These are phyloP conservation scores for Drosophila carrolli DNA, from an alignment of 1,140 invertebrate genomes.

Conservation along the genomic window DNA sequence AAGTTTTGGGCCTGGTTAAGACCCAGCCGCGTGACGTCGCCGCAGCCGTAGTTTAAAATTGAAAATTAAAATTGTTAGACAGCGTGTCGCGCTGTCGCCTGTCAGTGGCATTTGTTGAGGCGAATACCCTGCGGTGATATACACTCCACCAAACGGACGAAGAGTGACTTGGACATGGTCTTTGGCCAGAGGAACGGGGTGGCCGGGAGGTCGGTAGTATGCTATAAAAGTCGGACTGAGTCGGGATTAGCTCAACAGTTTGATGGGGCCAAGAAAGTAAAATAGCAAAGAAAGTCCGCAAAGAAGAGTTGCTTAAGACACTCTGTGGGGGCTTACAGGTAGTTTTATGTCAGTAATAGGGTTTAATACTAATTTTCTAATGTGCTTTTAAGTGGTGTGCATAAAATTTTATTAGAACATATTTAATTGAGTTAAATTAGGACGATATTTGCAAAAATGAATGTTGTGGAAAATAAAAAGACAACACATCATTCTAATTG, in stretches of 20 bases:
- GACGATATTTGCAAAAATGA: neutral
- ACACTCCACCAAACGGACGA: conserved; percentile 34
- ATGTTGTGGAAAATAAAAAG: too few species aligned
- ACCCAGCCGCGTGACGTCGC: conserved; percentile 55
- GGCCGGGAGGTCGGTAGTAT: neutral
- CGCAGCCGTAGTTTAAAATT: conserved; percentile 63
- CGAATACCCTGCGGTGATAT: conserved; percentile 65
- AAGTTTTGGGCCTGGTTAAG: conserved; percentile 39
- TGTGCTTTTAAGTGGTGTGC: neutral
- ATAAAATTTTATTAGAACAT: neutral
- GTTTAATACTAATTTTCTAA: neutral
- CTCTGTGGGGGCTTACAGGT: conserved; percentile 1
- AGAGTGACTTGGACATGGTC: conserved; percentile 40
- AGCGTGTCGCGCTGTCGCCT: conserved; percentile 79
- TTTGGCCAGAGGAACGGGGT: conserved; percentile 16
- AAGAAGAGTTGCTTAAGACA: conserved; percentile 19
- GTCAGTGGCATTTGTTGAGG: conserved; percentile 65
- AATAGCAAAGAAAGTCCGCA: conserved; percentile 17
- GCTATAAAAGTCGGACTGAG: conserved; percentile 37
- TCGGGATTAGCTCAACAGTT: conserved; percentile 39
- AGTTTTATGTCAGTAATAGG: conserved; percentile 14
- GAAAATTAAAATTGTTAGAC: conserved; percentile 82
- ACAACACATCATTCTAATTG: too few species aligned
- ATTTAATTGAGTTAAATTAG: neutral
- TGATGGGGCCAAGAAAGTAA: conserved; percentile 27